Evolutionary conservation across 2,888 invertebrate species (phyloP), one percentile per base, ranked within the genome.

Genomic region (Lithosia quadra): DNA sequence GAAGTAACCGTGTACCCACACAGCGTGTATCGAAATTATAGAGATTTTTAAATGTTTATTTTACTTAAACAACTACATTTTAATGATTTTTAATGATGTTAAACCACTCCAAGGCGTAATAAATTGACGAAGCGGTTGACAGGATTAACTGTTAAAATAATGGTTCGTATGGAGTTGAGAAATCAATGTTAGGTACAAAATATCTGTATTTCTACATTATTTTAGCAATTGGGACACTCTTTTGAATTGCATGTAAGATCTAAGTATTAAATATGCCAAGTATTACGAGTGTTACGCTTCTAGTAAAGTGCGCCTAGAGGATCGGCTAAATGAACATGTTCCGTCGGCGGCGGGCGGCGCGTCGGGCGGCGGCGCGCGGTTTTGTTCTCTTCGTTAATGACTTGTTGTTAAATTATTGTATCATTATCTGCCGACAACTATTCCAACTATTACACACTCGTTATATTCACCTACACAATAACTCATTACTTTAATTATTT

Each of bases 391-490:
- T 34, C 43, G 24, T 49, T 65, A 62, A 33, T 34, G 24, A 56
- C 33, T 49, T 43, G 58, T 63, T 57, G 36, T 43, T 63, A 39
- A 63, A n/a, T n/a, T n/a, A n/a, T 67, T 57, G 58, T 63, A 24
- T 39, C 63, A 34, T 63, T 69, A 66, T 69, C 69, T 69, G 24
- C 7, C 55, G 10, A 70, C 63, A 63, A 67, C 57, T 70, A 70
- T 70, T 43, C 56, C 67, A 70, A 70, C 66, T 33, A 70, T 67
- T 70, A 67, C 70, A 70, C 70, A 67, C 70, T 63, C 58, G 75
- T 72, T 63, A 70, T 67, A 67, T 68, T 65, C 67, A 49, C 43
- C 63, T 58, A 69, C 65, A 65, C 62, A 5, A 56, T 63, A 28
- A 62, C 62, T 72, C 65, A 69, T 72, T 73, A 65, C 43, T 55